Evolutionary conservation across 2,797 vertebrate genomes (phyloP), one percentile per base, ranked within the genome.

Genomic region (Trematomus bernacchii): DNA sequence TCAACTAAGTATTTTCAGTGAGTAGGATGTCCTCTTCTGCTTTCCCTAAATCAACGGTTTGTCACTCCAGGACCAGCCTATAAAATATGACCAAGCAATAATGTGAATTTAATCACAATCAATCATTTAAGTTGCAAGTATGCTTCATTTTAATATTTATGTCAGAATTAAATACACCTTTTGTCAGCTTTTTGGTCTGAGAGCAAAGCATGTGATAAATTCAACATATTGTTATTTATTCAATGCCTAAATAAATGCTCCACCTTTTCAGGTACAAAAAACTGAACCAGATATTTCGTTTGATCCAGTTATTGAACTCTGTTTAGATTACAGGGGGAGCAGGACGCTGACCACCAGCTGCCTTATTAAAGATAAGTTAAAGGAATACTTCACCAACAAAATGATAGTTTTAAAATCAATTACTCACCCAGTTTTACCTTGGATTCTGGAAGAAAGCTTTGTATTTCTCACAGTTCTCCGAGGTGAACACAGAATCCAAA

Each of bases 271-370:
- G 19, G 10, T 61, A 60, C 54, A 33, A 76, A 61, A 50, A 33
- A 50, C 42, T 33, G 21, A 76, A 47, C 18, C 47, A 70, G 60
- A 43, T 40, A 3, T 19, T 64, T 66, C 10, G 21, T 60, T 37
- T 53, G 40, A 63, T 70, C 46, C 59, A 64, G 46, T 37, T 42
- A 68, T n/a, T 52, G 19, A 57, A 59, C 71, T 67, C 53, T 63
- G 74, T 78, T 76, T 66, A 40, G 3, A 69, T 58, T 4, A 0
- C 2, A 27, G 18, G 16, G 18, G 27, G 10, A 57, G 64, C 42
- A 51, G 62, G 30, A 71, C 19, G 53, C 58, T 52, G 75, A 44
- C 1, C 4, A 10, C 43, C 61, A 59, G 59, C 57, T 54, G 23
- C 46, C 23, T 67, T 46, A 66, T 30, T 55, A 11, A 66, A 43